phyloP scores from a whole-genome alignment of 2,113 vertebrate genomes.

The Myotis yumanensis region DNA sequence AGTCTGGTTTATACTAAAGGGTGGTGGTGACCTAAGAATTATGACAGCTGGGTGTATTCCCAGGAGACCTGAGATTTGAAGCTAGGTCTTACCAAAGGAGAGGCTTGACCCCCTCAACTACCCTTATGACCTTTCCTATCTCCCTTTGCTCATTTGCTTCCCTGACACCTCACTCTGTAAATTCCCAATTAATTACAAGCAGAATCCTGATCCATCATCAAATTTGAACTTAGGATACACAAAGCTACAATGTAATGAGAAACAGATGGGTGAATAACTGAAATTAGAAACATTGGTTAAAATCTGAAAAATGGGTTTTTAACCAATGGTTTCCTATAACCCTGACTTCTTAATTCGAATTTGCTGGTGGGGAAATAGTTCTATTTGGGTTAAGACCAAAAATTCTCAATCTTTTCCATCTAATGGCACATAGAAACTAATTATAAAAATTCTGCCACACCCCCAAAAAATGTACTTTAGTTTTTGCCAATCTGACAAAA shows the following conservation, averaged over 20 bases:
- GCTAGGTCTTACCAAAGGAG: not conserved
- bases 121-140: not conserved
- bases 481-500: not conserved
- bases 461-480: not conserved
- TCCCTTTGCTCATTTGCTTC: not conserved
- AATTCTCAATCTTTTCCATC: not conserved
- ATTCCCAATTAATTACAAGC: not conserved
- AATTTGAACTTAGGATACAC: not conserved
- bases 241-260: not conserved
- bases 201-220: not conserved
- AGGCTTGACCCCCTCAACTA: not conserved
- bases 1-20: not conserved
- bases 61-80: not conserved
- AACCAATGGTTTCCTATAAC: not conserved
- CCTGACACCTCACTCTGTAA: not conserved
- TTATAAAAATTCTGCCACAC: not conserved
- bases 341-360: not conserved
- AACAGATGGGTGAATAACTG: not conserved
- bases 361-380: not conserved
- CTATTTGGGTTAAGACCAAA: not conserved
- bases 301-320: conserved; percentile 44
- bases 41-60: not conserved
- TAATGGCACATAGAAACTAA: not conserved
- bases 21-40: not conserved
- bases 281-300: not conserved